Percentiles rank a stretch among this genome's conserved stretches.
These are phyloP conservation scores for Agonum fuliginosum DNA, from an alignment of 2,888 invertebrate species.

Conservation along the genomic window DNA sequence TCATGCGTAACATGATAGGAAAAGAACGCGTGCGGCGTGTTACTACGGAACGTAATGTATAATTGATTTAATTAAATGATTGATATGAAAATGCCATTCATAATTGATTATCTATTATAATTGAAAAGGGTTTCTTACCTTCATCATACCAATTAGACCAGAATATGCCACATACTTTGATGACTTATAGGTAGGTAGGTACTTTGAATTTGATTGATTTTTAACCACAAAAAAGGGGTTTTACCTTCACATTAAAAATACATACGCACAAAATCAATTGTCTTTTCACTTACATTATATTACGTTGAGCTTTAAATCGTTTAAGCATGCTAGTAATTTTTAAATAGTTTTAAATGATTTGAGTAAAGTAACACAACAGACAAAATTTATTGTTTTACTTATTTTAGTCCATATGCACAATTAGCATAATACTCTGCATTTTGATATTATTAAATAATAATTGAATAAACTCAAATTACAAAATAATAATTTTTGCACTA, in stretches of 20 bases:
- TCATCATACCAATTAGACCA: constrained; percentile 12
- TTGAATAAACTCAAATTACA: too few relatives aligned
- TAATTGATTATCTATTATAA: constrained; percentile 14
- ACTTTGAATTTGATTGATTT: constrained; percentile 31
- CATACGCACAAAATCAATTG: not conserved
- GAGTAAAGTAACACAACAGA: too few relatives aligned
- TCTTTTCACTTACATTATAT: not conserved
- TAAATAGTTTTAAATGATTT: too few relatives aligned
- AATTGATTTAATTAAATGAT: constrained; percentile 31
- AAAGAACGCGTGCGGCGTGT: not conserved
- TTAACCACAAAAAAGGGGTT: constrained; percentile 7
- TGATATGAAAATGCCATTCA: constrained; percentile 8
- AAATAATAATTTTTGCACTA: too few relatives aligned
- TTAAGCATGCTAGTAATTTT: too few relatives aligned
- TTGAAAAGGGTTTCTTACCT: constrained; percentile 31
- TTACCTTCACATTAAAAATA: constrained; percentile 21
- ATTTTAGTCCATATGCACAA: too few relatives aligned
- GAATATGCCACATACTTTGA: constrained; percentile 28
- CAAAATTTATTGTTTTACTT: too few relatives aligned
- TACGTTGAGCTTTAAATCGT: not conserved
- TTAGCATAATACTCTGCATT: too few relatives aligned
- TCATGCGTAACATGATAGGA: not conserved
- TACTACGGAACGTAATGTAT: not conserved
- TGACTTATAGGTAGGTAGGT: not conserved
- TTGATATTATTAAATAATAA: too few relatives aligned